Conservation (phyloP, 92 coral and sea anemone genomes). For the Palythoa heliodiscus region DNA sequence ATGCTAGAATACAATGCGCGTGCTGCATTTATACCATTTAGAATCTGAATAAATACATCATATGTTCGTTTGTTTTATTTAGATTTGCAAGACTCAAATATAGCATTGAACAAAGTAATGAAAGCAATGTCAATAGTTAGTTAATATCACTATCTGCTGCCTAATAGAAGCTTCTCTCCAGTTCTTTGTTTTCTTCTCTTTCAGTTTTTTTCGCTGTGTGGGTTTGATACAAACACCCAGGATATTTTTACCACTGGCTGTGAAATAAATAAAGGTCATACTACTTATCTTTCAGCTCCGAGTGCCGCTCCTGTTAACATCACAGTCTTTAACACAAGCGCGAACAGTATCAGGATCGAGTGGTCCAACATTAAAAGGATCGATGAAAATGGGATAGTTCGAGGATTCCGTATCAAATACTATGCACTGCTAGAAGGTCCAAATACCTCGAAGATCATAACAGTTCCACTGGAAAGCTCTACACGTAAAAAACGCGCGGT, state of each 20-base stretch:
- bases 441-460: conserved; percentile 15
- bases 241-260: background rate
- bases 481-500: conserved; percentile 27
- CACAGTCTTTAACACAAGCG: conserved; percentile 30
- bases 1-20: no score
- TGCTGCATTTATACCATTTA: no score
- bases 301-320: conserved; percentile 38
- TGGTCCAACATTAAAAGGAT: conserved; percentile 38
- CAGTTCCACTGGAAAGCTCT: background rate
- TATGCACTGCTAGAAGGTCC: conserved; percentile 8
- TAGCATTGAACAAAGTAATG: no score
- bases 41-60: no score
- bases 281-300: conserved; percentile 42
- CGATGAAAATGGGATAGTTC: conserved; percentile 21
- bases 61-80: no score
- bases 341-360: conserved; percentile 44
- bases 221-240: background rate
- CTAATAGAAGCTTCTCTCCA: no score
- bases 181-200: no score
- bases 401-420: conserved; percentile 42
- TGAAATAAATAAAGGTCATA: background rate
- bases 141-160: no score
- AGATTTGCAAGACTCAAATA: no score
- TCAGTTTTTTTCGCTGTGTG: background rate
- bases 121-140: no score